Base-by-base conservation (phyloP, 2,888 invertebrate species). In the Drosophila histrio region DNA sequence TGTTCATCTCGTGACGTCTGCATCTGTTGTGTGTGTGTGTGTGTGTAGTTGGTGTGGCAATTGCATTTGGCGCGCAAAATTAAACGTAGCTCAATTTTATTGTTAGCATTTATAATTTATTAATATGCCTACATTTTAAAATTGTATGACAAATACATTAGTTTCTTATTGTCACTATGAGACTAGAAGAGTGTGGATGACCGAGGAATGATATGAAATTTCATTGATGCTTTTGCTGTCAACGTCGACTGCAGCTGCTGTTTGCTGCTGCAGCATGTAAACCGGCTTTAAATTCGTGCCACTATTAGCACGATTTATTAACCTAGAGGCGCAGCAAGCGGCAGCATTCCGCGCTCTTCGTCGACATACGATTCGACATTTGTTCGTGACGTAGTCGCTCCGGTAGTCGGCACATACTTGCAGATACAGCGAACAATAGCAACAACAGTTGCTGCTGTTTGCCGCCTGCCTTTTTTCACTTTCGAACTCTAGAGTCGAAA, bases 271-370 rank as follows among this genome's bases (percentile, higher is more conserved):
- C 57, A 15, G 59, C 77, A 74, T 72, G 59, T 53, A 83, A 88
- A 87, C 88, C 88, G 88, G 88, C 88, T 88, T 88, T 80, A 77
- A 83, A 88, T 88, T 88, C 88, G 83, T 83, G 83, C 87, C 80
- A 87, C 81, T 87, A 88, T 80, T 88, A 84, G 87, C 88, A 83
- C 83, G 84, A 88, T 88, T 88, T 83, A 88, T 83, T 83, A 86
- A 83, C 88, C 84, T 71, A 86, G 76, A 83, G 78, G 77, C 62
- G 47, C 65, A 64, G 39, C 56, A 49, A 47, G 65, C 41, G 24
- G 50, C 61, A 49, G 47, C 63, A 68, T 60, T 68, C 60, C 57
- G 41, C 57, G 49, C 54, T 60, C 53, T 54, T 28, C 32, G 54
- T 36, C 41, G 30, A 26, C 54, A 67, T 68, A 57, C 68, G 49